These are phyloP conservation scores for Colletes latitarsis DNA, from an alignment of 1,140 invertebrate genomes.

Conservation along the genomic window DNA sequence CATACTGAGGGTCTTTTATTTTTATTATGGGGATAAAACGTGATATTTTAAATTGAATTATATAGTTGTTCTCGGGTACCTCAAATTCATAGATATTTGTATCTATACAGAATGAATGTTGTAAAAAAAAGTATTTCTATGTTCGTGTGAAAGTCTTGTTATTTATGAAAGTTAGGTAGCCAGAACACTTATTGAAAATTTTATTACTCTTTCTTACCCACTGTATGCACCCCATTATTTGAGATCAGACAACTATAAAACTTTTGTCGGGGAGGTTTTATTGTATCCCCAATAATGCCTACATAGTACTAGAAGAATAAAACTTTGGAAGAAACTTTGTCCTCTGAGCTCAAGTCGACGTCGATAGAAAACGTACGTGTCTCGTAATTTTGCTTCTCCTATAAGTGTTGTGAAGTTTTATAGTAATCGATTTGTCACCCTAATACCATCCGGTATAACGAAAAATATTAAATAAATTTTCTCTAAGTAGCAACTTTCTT, in stretches of 20 bases:
- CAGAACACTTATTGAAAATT: not conserved
- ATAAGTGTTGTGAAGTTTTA: not conserved
- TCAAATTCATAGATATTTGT: too few relatives aligned
- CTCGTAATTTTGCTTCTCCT: slow-evolving; percentile 14
- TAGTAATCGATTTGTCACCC: slow-evolving; percentile 3
- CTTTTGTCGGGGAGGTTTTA: slow-evolving; percentile 8
- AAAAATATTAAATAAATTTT: slow-evolving; percentile 2
- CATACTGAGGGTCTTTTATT: too few relatives aligned
- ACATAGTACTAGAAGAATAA: slow-evolving; percentile 7
- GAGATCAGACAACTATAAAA: not conserved
- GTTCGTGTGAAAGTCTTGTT: not conserved
- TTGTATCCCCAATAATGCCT: slow-evolving; percentile 16
- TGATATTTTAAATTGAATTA: too few relatives aligned
- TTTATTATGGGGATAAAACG: too few relatives aligned
- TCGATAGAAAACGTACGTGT: slow-evolving; percentile 10
- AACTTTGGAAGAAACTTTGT: slow-evolving; percentile 14
- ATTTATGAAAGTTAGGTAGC: not conserved
- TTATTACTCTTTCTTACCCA: not conserved
- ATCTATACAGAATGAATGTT: too few relatives aligned
- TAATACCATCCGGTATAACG: not conserved
- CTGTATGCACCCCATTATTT: not conserved
- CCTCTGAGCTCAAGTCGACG: not conserved
- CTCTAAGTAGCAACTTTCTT: not conserved
- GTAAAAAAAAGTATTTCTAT: too few relatives aligned
- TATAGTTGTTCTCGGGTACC: too few relatives aligned